phyloP scores from a whole-genome alignment of 64 coral and sea anemone genomes.

The Dendrophyllia cribrosa region DNA sequence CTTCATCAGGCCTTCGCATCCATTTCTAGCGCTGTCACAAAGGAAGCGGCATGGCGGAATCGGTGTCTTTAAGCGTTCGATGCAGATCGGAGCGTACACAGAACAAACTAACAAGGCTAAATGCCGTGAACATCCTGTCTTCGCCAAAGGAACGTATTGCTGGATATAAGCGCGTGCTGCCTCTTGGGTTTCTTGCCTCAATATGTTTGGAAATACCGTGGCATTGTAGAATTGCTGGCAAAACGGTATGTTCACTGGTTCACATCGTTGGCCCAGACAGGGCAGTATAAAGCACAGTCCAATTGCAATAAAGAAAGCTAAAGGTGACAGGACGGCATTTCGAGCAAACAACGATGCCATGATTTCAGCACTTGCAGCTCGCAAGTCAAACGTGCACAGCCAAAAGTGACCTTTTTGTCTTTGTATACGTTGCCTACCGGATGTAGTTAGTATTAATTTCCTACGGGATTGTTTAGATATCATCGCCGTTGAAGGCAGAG shows the following conservation, averaged over 20 bases:
- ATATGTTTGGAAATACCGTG: slow-evolving; percentile 56
- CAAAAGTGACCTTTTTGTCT: too few species aligned
- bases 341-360: too few species aligned
- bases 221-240: slow-evolving; percentile 48
- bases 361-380: too few species aligned
- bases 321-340: too few species aligned
- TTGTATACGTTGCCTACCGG: too few species aligned
- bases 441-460: too few species aligned
- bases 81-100: slow-evolving; percentile 38
- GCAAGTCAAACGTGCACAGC: too few species aligned
- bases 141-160: slow-evolving; percentile 40
- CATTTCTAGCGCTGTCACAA: slow-evolving; percentile 45
- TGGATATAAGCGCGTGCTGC: slow-evolving; percentile 12
- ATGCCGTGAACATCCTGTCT: slow-evolving; percentile 56
- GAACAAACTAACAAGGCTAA: slow-evolving; percentile 49
- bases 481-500: too few species aligned
- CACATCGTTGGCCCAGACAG: background rate
- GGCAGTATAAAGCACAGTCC: background rate
- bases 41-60: slow-evolving; percentile 53
- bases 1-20: slow-evolving; percentile 26
- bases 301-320: too few species aligned
- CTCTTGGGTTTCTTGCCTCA: slow-evolving; percentile 36
- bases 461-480: too few species aligned
- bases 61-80: background rate
- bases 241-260: slow-evolving; percentile 28